These are phyloP conservation scores for Lagodon rhomboides DNA, from an alignment of 2,797 vertebrate species.

Conservation along the genomic window DNA sequence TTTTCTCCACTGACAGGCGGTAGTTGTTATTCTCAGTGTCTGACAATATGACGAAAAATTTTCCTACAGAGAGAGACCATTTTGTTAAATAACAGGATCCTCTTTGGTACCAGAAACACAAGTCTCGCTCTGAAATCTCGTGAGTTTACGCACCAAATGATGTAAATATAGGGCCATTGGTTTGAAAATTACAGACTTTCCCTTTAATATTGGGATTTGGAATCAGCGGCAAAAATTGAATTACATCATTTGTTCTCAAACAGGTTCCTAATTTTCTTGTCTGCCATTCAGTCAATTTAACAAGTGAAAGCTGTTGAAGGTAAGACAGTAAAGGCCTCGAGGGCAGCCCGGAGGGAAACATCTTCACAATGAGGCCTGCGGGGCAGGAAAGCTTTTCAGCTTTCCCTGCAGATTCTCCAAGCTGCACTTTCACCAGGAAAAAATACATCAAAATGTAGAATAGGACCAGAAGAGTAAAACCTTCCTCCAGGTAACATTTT, in stretches of 20 bases:
- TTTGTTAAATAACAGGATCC: no score
- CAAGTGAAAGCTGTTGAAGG: slow-evolving; percentile 45
- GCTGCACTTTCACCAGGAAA: slow-evolving; percentile 45
- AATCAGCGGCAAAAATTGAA: background rate
- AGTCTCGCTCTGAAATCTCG: no score
- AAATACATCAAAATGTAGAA: slow-evolving; percentile 52
- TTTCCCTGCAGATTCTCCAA: slow-evolving; percentile 49
- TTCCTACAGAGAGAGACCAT: no score
- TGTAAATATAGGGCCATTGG: no score
- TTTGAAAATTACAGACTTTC: no score
- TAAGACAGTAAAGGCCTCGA: slow-evolving; percentile 32
- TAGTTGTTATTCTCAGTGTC: no score
- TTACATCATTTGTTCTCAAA: slow-evolving; percentile 30
- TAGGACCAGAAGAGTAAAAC: background rate
- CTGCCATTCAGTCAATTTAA: slow-evolving; percentile 52
- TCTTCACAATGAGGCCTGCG: slow-evolving; percentile 57
- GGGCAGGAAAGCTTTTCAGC: slow-evolving; percentile 30
- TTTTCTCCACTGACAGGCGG: no score
- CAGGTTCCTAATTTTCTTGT: slow-evolving; percentile 51
- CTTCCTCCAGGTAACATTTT: slow-evolving; percentile 9
- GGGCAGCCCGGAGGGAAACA: slow-evolving; percentile 45
- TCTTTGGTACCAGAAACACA: no score
- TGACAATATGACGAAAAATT: no score
- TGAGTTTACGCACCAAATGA: no score
- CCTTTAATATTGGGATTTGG: background rate